A percentile compares a stretch with the other conserved stretches of the same genome.
Conservation (phyloP, 2,113 vertebrate genomes). For the Scolopax mira region DNA sequence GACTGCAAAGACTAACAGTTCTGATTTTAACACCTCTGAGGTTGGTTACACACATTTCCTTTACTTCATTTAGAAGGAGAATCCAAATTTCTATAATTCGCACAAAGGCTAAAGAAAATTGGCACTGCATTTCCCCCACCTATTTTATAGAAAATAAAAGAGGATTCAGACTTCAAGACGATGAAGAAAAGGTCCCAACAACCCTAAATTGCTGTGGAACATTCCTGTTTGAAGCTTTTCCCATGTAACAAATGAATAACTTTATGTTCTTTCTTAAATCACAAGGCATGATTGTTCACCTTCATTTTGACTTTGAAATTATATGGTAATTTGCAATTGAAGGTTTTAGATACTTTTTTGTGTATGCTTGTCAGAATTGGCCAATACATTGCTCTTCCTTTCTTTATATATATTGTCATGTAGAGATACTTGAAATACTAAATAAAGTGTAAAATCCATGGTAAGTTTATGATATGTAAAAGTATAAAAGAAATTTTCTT, state of each 20-base stretch:
- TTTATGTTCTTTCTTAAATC: background rate
- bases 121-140: background rate
- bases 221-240: background rate
- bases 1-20: background rate
- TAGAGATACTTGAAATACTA: background rate
- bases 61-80: background rate
- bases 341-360: background rate
- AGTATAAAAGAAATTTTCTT: constrained; percentile 34
- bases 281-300: background rate
- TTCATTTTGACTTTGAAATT: background rate
- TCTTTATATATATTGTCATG: background rate
- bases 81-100: background rate
- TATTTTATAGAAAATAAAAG: background rate
- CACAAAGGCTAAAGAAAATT: background rate
- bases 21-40: background rate
- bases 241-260: background rate
- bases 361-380: background rate
- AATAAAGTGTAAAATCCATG: background rate
- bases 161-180: background rate
- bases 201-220: background rate
- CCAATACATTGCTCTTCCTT: background rate
- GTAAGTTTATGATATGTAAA: background rate
- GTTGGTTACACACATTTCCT: background rate
- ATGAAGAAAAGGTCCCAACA: background rate
- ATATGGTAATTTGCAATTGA: background rate